These are phyloP conservation scores for Chroicocephalus ridibundus DNA, from an alignment of 2,113 vertebrate species.

Conservation along the genomic window DNA sequence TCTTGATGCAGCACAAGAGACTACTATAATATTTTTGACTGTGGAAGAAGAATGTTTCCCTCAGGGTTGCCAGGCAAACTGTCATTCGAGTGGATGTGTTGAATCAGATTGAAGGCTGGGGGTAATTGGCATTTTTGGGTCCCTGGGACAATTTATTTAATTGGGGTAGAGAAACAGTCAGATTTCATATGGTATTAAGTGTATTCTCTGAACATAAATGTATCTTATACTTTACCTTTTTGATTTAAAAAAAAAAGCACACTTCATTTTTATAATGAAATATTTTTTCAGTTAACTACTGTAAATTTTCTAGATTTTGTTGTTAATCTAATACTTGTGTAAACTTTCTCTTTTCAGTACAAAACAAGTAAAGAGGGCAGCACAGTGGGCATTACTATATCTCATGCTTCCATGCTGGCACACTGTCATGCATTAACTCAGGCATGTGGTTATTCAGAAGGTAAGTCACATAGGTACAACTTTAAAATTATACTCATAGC, in stretches of 20 bases:
- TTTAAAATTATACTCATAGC: neutral
- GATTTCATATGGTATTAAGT: neutral
- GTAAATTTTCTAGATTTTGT: neutral
- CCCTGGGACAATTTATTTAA: neutral
- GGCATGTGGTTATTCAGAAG: slow-evolving; percentile 92
- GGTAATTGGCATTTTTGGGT: neutral
- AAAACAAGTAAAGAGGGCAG: slow-evolving; percentile 97
- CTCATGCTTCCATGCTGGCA: slow-evolving; percentile 87
- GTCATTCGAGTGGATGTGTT: neutral
- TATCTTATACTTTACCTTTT: neutral
- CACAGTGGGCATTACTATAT: slow-evolving; percentile 91
- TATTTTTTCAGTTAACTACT: neutral
- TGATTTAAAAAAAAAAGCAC: neutral
- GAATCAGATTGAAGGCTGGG: neutral
- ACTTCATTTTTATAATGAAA: neutral
- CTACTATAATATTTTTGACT: neutral
- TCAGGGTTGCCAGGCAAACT: neutral
- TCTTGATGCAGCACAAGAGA: neutral
- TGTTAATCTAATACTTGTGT: neutral
- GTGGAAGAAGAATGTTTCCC: neutral
- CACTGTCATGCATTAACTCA: slow-evolving; percentile 91
- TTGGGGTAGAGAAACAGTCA: neutral
- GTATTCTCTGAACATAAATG: neutral
- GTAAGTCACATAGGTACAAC: slow-evolving; percentile 67
- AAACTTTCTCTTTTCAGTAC: slow-evolving; percentile 78